phyloP scores from a whole-genome alignment of 2,113 vertebrate genomes.

The Synchiropus splendidus region DNA sequence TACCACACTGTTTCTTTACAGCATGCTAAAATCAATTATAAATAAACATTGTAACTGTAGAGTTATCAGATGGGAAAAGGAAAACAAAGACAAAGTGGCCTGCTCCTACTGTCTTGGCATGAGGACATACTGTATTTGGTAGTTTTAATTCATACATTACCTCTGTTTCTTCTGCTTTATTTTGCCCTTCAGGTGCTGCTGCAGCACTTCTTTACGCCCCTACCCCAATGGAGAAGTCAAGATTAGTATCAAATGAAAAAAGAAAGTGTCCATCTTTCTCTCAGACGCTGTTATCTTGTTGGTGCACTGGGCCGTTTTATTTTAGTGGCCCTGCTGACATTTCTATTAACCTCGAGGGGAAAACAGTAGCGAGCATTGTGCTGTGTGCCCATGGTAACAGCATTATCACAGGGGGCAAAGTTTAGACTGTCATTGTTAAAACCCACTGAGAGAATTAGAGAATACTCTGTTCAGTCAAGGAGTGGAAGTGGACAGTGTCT shows the following conservation, averaged over 20 bases:
- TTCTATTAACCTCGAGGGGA: conserved; percentile 52
- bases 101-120: no score
- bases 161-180: conserved; percentile 40
- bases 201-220: conserved; percentile 31
- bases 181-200: conserved; percentile 38
- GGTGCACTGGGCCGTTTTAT: conserved; percentile 25
- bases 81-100: no score
- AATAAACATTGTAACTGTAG: no score
- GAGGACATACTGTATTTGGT: no score
- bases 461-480: conserved; percentile 28
- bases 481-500: conserved; percentile 32
- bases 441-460: conserved; percentile 11
- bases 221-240: conserved; percentile 30
- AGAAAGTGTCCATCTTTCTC: conserved; percentile 31
- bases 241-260: conserved; percentile 33
- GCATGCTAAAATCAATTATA: no score
- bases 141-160: no score
- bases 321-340: conserved; percentile 44
- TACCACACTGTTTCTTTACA: no score
- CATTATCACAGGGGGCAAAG: conserved; percentile 14
- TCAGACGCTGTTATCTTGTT: conserved; percentile 24
- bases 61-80: no score
- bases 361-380: conserved; percentile 26
- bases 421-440: conserved; percentile 11
- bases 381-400: conserved; percentile 20